phyloP scores from a whole-genome alignment of 2,888 invertebrate species.

The Scaptomyza parva region DNA sequence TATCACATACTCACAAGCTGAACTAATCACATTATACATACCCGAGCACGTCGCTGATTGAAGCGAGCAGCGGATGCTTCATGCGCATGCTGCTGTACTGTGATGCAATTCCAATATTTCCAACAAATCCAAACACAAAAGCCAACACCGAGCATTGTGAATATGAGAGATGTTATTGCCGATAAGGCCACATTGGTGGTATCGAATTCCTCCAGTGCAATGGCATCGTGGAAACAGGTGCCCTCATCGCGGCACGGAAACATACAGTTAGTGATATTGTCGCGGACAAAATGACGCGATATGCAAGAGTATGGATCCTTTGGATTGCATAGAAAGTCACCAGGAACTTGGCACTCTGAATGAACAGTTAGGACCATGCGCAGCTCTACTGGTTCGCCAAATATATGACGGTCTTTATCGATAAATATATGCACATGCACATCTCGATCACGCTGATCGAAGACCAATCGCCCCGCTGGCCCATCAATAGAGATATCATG shows the following conservation, averaged over 20 bases:
- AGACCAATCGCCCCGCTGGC: conserved; percentile 77
- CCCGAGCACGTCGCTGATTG: conserved; percentile 68
- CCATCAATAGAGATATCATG: conserved; percentile 81
- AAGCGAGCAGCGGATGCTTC: conserved; percentile 81
- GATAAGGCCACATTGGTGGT: conserved; percentile 83
- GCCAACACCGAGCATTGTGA: conserved; percentile 84
- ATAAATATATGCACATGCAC: conserved; percentile 79
- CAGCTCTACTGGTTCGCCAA: conserved; percentile 78
- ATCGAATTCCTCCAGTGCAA: conserved; percentile 74
- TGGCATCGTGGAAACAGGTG: conserved; percentile 80
- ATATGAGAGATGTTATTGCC: conserved; percentile 83
- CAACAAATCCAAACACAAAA: conserved; percentile 84
- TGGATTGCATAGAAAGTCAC: conserved; percentile 81
- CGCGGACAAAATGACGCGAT: conserved; percentile 82
- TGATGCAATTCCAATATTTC: conserved; percentile 84
- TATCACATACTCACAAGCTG: background rate
- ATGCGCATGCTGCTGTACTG: conserved; percentile 82
- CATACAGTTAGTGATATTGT: conserved; percentile 83
- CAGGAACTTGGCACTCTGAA: conserved; percentile 78
- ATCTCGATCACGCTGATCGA: conserved; percentile 81
- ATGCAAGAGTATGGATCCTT: conserved; percentile 81
- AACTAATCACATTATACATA: conserved; percentile 21
- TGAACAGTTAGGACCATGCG: conserved; percentile 83
- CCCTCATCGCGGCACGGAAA: conserved; percentile 83
- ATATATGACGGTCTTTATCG: conserved; percentile 70